Conservation (phyloP, 2,888 invertebrate genomes). For the Lycia hirtaria region DNA sequence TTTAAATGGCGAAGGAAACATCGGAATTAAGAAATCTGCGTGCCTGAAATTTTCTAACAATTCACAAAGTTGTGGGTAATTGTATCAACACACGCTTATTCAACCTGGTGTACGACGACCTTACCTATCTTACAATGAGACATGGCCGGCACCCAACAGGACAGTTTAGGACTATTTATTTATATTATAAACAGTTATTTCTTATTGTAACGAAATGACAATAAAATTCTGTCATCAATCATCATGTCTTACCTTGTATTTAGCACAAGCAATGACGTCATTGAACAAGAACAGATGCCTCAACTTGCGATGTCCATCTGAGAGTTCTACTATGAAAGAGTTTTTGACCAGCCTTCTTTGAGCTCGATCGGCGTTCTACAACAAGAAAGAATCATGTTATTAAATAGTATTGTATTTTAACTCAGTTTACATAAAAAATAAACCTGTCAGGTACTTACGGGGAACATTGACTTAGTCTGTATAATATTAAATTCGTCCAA, state of each 20-base stretch:
- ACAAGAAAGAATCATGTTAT: constrained; percentile 22
- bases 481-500: constrained; percentile 96
- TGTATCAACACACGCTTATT: no score
- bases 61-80: no score
- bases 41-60: no score
- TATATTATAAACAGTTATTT: no score
- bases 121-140: no score
- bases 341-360: constrained; percentile 96
- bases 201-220: no score
- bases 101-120: no score
- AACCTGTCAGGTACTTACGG: constrained; percentile 80
- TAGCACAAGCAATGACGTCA: constrained; percentile 97
- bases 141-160: no score
- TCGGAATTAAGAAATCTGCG: no score
- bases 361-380: constrained; percentile 90
- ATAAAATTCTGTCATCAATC: no score
- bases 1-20: no score
- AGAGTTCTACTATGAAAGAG: constrained; percentile 96
- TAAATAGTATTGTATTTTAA: not conserved
- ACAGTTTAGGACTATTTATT: no score
- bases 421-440: not conserved
- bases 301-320: constrained; percentile 94
- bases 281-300: constrained; percentile 97
- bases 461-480: constrained; percentile 92
- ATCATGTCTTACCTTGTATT: constrained; percentile 92